Conservation (phyloP, 2,888 invertebrate genomes). For the Charanyca ferruginea region DNA sequence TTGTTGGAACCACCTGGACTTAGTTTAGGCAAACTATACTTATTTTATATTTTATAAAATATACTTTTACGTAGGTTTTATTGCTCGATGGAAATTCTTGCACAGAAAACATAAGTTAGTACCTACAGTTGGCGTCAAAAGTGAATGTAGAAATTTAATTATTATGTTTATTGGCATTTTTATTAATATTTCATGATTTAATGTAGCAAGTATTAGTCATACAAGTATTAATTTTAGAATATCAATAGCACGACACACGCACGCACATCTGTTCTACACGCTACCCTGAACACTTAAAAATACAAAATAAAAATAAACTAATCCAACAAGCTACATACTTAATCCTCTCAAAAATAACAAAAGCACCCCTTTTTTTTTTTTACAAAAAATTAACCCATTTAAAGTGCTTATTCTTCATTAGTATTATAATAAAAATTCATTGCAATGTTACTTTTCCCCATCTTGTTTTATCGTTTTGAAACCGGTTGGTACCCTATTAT, state of each 20-base stretch:
- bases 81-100: too few relatives aligned
- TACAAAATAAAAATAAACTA: slow-evolving; percentile 1
- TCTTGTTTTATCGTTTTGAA: slow-evolving; percentile 65
- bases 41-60: too few relatives aligned
- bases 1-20: slow-evolving; percentile 4
- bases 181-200: too few relatives aligned
- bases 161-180: too few relatives aligned
- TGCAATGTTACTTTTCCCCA: slow-evolving; percentile 51
- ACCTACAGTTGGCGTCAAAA: slow-evolving; percentile 16
- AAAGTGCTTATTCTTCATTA: slow-evolving; percentile 61
- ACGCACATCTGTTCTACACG: slow-evolving; percentile 12
- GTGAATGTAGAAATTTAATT: too few relatives aligned
- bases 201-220: too few relatives aligned
- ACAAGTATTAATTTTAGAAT: not conserved
- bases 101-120: not conserved
- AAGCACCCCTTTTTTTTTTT: slow-evolving; percentile 36
- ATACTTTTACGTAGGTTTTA: too few relatives aligned
- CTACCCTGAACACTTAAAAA: not conserved
- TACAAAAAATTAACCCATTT: slow-evolving; percentile 52
- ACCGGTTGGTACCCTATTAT: slow-evolving; percentile 77
- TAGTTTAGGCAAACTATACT: not conserved
- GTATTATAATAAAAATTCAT: slow-evolving; percentile 63
- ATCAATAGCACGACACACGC: not conserved
- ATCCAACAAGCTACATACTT: slow-evolving; percentile 14
- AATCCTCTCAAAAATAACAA: slow-evolving; percentile 41